Percentiles rank a stretch among this genome's conserved stretches.
Evolutionary conservation across 2,888 invertebrate genomes (phyloP).

Genomic region (Adela reaumurella): DNA sequence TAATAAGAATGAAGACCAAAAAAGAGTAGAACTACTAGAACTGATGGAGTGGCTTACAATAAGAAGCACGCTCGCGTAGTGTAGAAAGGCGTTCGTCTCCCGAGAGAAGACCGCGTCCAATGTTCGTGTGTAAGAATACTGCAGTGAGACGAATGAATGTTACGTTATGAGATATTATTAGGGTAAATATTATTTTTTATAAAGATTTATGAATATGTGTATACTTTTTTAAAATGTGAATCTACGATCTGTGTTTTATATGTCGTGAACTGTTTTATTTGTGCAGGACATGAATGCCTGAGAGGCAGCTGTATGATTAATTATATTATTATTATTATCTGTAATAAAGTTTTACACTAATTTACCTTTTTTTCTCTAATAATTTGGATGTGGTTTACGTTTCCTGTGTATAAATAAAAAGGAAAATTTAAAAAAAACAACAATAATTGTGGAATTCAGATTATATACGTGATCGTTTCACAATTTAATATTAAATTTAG

Average conservation of each 20-base stretch:
- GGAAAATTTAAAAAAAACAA: no score
- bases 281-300: not conserved
- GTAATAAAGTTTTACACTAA: not conserved
- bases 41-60: no score
- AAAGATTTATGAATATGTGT: not conserved
- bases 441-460: no score
- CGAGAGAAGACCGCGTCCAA: no score
- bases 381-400: not conserved
- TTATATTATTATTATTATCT: not conserved
- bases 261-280: not conserved
- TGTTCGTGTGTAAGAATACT: no score
- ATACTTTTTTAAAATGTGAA: not conserved
- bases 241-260: not conserved
- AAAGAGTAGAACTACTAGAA: no score
- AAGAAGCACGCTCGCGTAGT: no score
- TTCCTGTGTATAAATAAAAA: no score
- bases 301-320: not conserved
- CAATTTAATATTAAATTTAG: no score
- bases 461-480: no score
- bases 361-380: constrained; percentile 1
- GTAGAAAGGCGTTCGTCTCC: no score
- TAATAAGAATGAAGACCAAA: no score
- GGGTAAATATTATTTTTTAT: constrained; percentile 1
- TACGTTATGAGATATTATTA: not conserved
- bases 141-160: not conserved